phyloP scores from a whole-genome alignment of 1,140 invertebrate species.

The Habropoda laboriosa region DNA sequence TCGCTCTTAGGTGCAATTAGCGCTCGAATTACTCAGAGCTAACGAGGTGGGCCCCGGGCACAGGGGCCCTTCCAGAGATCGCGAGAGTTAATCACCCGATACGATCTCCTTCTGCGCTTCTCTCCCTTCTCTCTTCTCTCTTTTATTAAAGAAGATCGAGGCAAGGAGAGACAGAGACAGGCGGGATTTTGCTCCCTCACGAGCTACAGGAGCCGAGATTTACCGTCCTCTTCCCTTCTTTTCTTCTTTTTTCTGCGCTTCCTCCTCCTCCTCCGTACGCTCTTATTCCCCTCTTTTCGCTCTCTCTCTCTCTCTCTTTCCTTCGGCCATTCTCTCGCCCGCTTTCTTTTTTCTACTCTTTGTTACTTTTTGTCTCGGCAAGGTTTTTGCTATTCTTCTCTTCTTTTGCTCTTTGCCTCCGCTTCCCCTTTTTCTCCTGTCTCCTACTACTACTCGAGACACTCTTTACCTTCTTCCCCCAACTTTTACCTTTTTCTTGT shows the following conservation, averaged over 20 bases:
- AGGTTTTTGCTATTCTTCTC: neutral
- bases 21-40: slow-evolving; percentile 79
- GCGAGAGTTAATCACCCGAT: slow-evolving; percentile 77
- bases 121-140: slow-evolving; percentile 24
- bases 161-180: neutral
- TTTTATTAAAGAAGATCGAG: slow-evolving; percentile 10
- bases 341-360: slow-evolving; percentile 12
- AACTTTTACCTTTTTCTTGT: neutral
- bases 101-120: slow-evolving; percentile 69
- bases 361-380: neutral
- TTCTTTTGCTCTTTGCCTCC: slow-evolving; percentile 30
- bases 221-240: slow-evolving; percentile 51
- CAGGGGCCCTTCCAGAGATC: slow-evolving; percentile 64
- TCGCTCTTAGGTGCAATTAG: slow-evolving; percentile 77
- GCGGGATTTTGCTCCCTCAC: slow-evolving; percentile 13
- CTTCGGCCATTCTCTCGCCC: neutral
- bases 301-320: neutral
- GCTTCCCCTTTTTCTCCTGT: neutral
- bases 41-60: slow-evolving; percentile 75
- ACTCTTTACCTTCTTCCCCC: neutral
- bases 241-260: slow-evolving; percentile 32
- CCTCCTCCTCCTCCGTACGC: slow-evolving; percentile 8
- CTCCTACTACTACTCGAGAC: neutral
- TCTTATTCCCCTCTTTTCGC: neutral
- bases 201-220: slow-evolving; percentile 56